Conservation (phyloP, 2,113 vertebrate species). For the Cercopithecus mona region DNA sequence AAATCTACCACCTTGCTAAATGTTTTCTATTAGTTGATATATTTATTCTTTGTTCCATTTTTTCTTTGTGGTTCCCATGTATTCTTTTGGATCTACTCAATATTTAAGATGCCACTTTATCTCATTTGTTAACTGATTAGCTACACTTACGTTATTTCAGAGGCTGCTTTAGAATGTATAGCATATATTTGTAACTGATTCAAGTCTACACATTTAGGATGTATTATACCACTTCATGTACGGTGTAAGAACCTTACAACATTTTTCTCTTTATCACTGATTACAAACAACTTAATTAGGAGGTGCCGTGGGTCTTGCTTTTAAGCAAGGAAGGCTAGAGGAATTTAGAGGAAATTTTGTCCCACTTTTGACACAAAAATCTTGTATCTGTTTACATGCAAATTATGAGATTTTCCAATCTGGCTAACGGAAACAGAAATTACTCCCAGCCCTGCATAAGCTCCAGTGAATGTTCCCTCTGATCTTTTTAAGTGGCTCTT, state of each 20-base stretch:
- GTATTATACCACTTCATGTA: neutral
- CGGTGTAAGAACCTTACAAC: neutral
- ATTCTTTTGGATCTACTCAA: neutral
- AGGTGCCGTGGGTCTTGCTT: neutral
- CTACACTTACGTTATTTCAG: neutral
- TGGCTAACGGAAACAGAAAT: neutral
- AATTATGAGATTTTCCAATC: neutral
- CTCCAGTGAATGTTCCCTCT: neutral
- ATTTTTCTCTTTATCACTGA: conserved; percentile 16
- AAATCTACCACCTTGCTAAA: neutral
- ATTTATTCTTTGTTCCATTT: neutral
- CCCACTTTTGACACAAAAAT: neutral
- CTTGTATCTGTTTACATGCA: neutral
- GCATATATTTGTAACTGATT: neutral
- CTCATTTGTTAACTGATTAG: neutral
- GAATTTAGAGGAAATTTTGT: neutral
- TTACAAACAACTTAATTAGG: conserved; percentile 39
- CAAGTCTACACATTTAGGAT: neutral
- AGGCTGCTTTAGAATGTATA: neutral
- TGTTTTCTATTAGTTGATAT: neutral
- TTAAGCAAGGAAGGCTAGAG: neutral
- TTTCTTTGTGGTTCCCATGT: neutral
- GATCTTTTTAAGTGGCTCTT: neutral
- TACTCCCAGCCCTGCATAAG: neutral
- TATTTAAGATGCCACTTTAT: conserved; percentile 8